phyloP scores from a whole-genome alignment of 2,113 vertebrate species.

The Telmatochromis sp. region DNA sequence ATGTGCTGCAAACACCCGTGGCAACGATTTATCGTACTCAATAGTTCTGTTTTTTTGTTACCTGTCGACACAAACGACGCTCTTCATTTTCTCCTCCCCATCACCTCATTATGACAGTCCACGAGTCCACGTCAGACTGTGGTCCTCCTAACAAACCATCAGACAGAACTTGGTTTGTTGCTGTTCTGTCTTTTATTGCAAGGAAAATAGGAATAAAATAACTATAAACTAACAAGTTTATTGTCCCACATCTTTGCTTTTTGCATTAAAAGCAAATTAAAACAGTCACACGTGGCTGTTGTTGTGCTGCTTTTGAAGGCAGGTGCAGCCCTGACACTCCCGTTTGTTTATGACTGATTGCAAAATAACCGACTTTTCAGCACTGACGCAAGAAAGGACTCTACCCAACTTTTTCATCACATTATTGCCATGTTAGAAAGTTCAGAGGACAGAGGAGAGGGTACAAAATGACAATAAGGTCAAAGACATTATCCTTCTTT shows the following conservation, averaged over 20 bases:
- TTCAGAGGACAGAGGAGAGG: not conserved
- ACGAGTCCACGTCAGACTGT: accelerated
- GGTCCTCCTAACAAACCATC: not conserved
- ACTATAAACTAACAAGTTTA: not conserved
- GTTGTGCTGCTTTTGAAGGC: not conserved
- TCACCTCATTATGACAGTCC: not conserved
- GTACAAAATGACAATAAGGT: not conserved
- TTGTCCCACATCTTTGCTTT: not conserved
- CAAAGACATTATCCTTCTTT: not conserved
- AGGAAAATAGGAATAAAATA: not conserved
- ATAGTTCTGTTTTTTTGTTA: accelerated
- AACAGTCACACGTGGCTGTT: not conserved
- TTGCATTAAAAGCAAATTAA: not conserved
- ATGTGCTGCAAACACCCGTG: not conserved
- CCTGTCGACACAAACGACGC: not conserved
- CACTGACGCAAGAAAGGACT: not conserved
- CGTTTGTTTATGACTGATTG: not conserved
- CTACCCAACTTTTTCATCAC: not conserved
- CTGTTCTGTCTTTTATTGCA: not conserved
- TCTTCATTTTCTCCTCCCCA: not conserved
- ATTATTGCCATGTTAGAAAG: not conserved
- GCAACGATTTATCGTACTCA: not conserved
- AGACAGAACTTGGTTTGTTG: not conserved
- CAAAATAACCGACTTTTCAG: not conserved
- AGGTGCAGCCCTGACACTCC: not conserved